Conservation (phyloP, 2,797 vertebrate genomes). For the Micromesistius poutassou region DNA sequence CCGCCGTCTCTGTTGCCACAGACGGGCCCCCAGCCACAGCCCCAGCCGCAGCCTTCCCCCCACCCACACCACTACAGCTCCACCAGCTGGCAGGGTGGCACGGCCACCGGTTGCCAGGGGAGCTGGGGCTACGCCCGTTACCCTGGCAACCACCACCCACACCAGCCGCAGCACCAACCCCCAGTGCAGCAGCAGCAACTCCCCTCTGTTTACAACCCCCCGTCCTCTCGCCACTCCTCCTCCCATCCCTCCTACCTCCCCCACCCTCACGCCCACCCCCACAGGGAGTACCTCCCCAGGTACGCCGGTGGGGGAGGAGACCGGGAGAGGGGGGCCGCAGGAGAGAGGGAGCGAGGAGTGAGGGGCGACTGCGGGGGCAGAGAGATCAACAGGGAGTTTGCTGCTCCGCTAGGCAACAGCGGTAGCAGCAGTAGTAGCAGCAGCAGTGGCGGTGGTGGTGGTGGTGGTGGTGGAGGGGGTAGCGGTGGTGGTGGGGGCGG, state of each 20-base stretch:
- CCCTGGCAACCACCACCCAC: slow-evolving; percentile 75
- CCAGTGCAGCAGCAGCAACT: slow-evolving; percentile 81
- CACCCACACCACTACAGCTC: slow-evolving; percentile 86
- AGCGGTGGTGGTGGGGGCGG: slow-evolving; percentile 22
- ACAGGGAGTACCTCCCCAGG: slow-evolving; percentile 80
- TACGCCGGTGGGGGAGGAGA: slow-evolving; percentile 71
- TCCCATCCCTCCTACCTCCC: slow-evolving; percentile 76
- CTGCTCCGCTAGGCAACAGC: slow-evolving; percentile 62
- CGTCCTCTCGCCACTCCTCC: slow-evolving; percentile 75
- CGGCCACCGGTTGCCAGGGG: slow-evolving; percentile 71
- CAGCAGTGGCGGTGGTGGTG: neutral
- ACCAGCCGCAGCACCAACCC: slow-evolving; percentile 73
- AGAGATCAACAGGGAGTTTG: slow-evolving; percentile 72
- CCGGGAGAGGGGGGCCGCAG: slow-evolving; percentile 66
- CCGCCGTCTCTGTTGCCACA: slow-evolving; percentile 75
- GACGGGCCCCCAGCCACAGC: slow-evolving; percentile 72
- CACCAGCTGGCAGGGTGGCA: slow-evolving; percentile 79
- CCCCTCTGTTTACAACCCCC: slow-evolving; percentile 80
- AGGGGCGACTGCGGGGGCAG: slow-evolving; percentile 73
- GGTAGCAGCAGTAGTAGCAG: slow-evolving; percentile 43
- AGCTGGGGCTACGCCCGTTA: slow-evolving; percentile 79
- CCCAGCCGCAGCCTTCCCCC: slow-evolving; percentile 67
- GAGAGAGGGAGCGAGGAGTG: slow-evolving; percentile 69
- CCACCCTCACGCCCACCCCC: slow-evolving; percentile 73
- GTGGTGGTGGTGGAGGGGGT: slow-evolving; percentile 40